Evolutionary conservation across 2,797 vertebrate species (phyloP), one percentile per base, ranked within the genome.

Genomic region (Diplodus puntazzo): DNA sequence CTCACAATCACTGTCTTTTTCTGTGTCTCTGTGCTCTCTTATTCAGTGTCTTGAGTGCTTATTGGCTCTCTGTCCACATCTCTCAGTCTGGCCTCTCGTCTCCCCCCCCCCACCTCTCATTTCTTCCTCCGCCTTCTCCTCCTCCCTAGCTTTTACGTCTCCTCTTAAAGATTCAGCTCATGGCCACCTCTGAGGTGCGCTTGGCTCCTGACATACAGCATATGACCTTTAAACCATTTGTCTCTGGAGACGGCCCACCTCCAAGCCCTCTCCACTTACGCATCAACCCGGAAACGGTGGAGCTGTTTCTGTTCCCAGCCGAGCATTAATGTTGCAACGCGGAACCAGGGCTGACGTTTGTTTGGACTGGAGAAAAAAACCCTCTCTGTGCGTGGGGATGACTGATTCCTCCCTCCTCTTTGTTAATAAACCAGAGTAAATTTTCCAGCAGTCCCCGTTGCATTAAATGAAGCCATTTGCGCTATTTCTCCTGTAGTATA

Each of bases 201-300:
- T 68, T 53, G 66, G 48, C 75, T 85, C 73, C 67, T 78, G 80
- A 87, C 73, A 69, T 66, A 57, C 62, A 73, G 39, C 49, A 48
- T 63, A 25, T 86, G 86, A 91, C 87, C 87, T 92, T 92, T 90
- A 86, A 85, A 81, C 77, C 79, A 1, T 58, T 81, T 30, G 66
- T 86, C 88, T 84, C 81, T 25, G 20, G 64, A 84, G 85, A 70
- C 25, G 30, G 77, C 69, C 61, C 73, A 23, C 62, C 79, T 63
- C 50, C 25, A 23, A 55, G 62, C 77, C 21, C 62, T 73, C 79
- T 82, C 58, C 50, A 20, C 57, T 63, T 45, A 45, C 81, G 55
- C 70, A 69, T 63, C 60, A 66, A 46, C 60, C 83, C 64, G 52
- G 67, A 74, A 85, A 73, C 77, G 54, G 4, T 17, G 43, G 21